phyloP scores from a whole-genome alignment of 2,888 invertebrate species.

The Campoletis raptor region DNA sequence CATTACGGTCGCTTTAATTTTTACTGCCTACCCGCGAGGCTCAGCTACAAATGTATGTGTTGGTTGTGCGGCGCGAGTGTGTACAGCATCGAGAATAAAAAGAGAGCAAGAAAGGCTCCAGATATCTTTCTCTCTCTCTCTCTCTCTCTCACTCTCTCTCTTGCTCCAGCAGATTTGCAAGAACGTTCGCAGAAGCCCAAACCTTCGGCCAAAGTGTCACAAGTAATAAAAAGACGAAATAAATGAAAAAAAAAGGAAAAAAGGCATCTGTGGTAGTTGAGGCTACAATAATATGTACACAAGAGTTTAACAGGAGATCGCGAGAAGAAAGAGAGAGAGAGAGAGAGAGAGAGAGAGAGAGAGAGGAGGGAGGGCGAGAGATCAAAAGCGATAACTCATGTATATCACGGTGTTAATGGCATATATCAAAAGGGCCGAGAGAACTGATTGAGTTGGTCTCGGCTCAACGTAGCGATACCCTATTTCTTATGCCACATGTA shows the following conservation, averaged over 20 bases:
- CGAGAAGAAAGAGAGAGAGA: background rate
- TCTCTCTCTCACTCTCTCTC: background rate
- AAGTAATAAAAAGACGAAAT: conserved; percentile 12
- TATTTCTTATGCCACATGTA: conserved; percentile 26
- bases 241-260: conserved; percentile 28
- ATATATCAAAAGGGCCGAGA: conserved; percentile 67
- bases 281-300: conserved; percentile 40
- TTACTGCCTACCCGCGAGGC: conserved; percentile 57
- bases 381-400: conserved; percentile 63
- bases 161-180: conserved; percentile 59
- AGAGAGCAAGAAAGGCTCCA: conserved; percentile 48
- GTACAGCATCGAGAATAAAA: conserved; percentile 7
- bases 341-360: background rate
- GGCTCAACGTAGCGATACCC: conserved; percentile 50
- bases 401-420: conserved; percentile 69
- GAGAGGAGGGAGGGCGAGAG: conserved; percentile 10
- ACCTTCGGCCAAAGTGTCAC: conserved; percentile 55
- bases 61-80: background rate
- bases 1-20: conserved; percentile 75
- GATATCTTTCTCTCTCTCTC: conserved; percentile 27
- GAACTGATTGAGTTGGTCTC: conserved; percentile 62
- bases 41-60: conserved; percentile 20
- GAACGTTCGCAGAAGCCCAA: conserved; percentile 13
- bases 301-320: conserved; percentile 8
- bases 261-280: conserved; percentile 30